Conservation (phyloP, 2,797 vertebrate genomes). For the Amphiprion clarkii region DNA sequence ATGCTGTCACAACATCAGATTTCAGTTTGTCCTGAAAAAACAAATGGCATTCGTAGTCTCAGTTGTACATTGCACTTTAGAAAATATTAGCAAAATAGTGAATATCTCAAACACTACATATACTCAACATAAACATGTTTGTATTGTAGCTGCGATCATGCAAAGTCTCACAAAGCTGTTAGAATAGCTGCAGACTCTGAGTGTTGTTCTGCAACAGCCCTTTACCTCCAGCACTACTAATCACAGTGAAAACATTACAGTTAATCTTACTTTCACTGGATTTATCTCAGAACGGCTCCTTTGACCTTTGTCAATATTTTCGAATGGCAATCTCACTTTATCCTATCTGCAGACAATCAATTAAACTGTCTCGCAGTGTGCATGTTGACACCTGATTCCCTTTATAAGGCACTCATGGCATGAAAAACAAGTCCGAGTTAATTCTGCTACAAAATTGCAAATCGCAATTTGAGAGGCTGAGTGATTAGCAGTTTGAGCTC, state of each 20-base stretch:
- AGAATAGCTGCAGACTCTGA: neutral
- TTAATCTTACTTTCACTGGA: constrained; percentile 26
- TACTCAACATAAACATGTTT: neutral
- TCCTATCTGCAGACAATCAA: constrained; percentile 27
- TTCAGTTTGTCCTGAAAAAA: neutral
- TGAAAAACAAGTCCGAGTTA: neutral
- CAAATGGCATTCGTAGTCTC: too few species aligned
- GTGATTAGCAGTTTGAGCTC: constrained; percentile 30
- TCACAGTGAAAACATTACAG: constrained; percentile 2
- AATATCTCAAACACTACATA: neutral
- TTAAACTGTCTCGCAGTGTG: neutral
- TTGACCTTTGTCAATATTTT: constrained; percentile 33
- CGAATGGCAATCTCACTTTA: constrained; percentile 1
- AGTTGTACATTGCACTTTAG: neutral
- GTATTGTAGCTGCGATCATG: too few species aligned
- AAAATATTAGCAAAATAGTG: neutral
- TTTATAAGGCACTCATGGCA: neutral
- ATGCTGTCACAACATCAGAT: too few species aligned
- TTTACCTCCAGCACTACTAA: neutral
- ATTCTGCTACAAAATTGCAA: neutral
- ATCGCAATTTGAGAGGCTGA: constrained; percentile 11
- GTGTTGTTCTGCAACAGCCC: too few species aligned
- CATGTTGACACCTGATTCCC: neutral
- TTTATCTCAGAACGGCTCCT: constrained; percentile 24
- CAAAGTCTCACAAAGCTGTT: neutral